Base-by-base conservation (phyloP, 92 coral and sea anemone species). In the Epizoanthus rinbou region DNA sequence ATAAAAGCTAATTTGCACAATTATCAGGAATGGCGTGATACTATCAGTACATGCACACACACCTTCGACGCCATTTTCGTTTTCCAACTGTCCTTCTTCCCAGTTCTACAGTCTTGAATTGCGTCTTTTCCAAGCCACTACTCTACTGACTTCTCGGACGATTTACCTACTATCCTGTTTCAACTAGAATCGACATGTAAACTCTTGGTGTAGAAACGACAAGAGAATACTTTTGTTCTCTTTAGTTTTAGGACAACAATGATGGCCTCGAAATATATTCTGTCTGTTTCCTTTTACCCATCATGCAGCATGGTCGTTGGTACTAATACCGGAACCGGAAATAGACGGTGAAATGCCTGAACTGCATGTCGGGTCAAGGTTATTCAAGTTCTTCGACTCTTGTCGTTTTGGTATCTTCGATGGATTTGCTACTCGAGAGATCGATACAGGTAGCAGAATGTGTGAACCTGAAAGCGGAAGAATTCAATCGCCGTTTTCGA, bases 401-500 rank as follows among this genome's bases (percentile, higher is more conserved):
- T 28, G 31, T 28, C 31, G 31, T 28, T 28, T 28, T 28, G 31
- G 2, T 28, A 28, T 28, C 31, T 28, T 28, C 31, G 31, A 28
- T 70, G 85, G 84, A 85, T 5, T n/a, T 23, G 6, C 57, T 85
- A 45, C 73, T 85, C 54, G 47, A 60, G 66, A 68, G 57, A 22
- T 74, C 76, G 15, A 13, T 57, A 0, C 31, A 64, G 57, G 75
- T 81, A 41, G 65, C 86, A 56, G 81, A 63, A 79, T 50, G 54
- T 45, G 65, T 41, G 41, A 74, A 60, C 57, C 69, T 80, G 59
- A 83, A 86, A 37, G 23, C 89, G 28, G 35, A 37, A 60, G 37
- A 50, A 1, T 86, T 86, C 64, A 67, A 62, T 66, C 85, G 66
- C 16, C 58, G 78, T 35, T 86, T 80, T 86, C 84, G 80, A 37